These are phyloP conservation scores for Lycorma delicatula DNA, from an alignment of 1,140 invertebrate species.

Conservation along the genomic window DNA sequence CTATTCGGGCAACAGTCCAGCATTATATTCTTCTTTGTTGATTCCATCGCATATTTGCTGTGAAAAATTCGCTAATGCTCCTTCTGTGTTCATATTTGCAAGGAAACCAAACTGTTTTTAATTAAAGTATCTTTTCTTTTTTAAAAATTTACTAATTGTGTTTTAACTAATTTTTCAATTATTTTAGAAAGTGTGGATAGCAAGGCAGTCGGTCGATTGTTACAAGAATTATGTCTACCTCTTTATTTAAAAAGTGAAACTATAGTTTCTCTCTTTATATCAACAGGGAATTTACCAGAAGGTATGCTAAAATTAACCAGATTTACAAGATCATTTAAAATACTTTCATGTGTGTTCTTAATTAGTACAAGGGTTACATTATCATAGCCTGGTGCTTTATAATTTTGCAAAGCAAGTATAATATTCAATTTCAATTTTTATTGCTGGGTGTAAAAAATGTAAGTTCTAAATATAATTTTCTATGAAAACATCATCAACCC, in stretches of 20 bases:
- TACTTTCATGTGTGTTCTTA: neutral
- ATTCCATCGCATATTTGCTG: neutral
- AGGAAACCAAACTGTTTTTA: conserved; percentile 15
- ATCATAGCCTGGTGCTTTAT: neutral
- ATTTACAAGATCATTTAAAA: too few species aligned
- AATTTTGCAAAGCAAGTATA: too few species aligned
- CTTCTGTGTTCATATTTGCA: neutral
- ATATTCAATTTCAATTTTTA: too few species aligned
- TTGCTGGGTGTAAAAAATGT: too few species aligned
- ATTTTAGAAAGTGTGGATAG: conserved; percentile 20
- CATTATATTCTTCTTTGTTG: neutral
- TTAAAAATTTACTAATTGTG: conserved; percentile 21
- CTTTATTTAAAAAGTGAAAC: conserved; percentile 1
- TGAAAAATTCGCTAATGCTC: neutral
- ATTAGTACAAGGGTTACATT: neutral
- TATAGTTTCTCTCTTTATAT: neutral
- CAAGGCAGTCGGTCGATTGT: conserved; percentile 22
- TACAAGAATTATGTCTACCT: conserved; percentile 10
- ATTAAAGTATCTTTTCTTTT: conserved; percentile 12
- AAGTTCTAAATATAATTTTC: too few species aligned
- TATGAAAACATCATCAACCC: too few species aligned
- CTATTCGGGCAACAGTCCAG: neutral
- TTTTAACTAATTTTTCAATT: conserved; percentile 24
- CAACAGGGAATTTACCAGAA: neutral
- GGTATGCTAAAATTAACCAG: neutral